These are phyloP conservation scores for Vandiemenella viatica DNA, from an alignment of 2,888 invertebrate genomes.

Conservation along the genomic window DNA sequence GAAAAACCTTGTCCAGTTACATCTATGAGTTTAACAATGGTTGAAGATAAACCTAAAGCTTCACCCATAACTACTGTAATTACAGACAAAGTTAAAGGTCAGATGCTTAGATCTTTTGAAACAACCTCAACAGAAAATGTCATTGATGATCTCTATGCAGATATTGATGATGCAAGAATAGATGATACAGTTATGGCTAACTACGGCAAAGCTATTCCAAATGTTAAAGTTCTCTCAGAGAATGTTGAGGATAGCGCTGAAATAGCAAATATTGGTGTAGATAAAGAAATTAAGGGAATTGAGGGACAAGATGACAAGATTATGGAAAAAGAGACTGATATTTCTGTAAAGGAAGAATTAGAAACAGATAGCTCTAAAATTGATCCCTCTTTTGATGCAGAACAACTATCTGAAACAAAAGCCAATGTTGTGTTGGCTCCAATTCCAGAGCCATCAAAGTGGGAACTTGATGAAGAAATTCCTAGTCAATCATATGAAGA, in stretches of 20 bases:
- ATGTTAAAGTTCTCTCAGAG: slow-evolving; percentile 23
- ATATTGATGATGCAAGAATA: slow-evolving; percentile 24
- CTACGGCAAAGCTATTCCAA: slow-evolving; percentile 9
- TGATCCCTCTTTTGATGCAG: slow-evolving; percentile 28
- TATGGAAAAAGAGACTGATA: slow-evolving; percentile 39
- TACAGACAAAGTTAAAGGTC: not conserved
- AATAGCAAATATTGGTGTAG: slow-evolving; percentile 19
- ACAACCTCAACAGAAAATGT: slow-evolving; percentile 8
- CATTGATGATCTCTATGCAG: slow-evolving; percentile 25
- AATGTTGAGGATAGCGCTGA: slow-evolving; percentile 19
- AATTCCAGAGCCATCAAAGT: slow-evolving; percentile 69
- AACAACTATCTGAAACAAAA: slow-evolving; percentile 22
- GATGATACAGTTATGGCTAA: slow-evolving; percentile 17
- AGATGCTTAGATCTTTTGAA: slow-evolving; percentile 5
- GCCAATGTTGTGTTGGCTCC: slow-evolving; percentile 49
- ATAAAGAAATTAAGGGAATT: slow-evolving; percentile 15
- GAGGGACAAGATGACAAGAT: slow-evolving; percentile 34
- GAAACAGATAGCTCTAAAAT: slow-evolving; percentile 37
- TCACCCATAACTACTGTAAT: slow-evolving; percentile 12
- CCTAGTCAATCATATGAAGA: slow-evolving; percentile 21
- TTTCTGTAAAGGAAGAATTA: slow-evolving; percentile 39
- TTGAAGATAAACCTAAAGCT: slow-evolving; percentile 8
- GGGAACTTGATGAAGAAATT: slow-evolving; percentile 63
- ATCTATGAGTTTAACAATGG: not conserved
- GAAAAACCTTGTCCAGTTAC: not conserved